Percentiles rank a stretch among this genome's conserved stretches.
Conservation (phyloP, 2,113 vertebrate genomes). For the Rhinichthys klamathensis region DNA sequence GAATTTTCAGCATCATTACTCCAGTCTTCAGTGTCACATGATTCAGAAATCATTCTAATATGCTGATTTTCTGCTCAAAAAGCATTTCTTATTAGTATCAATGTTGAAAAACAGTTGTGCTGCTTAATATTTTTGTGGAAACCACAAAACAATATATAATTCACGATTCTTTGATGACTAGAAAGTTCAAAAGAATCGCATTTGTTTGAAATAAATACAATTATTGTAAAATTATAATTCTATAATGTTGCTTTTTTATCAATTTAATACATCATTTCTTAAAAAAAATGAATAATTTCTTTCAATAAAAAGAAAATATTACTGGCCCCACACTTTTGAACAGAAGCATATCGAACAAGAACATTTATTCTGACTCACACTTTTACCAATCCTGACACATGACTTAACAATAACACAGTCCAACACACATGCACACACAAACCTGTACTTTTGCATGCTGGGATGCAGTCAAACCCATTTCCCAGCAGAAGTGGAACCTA, state of each 20-base stretch:
- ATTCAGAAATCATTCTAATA: too few species aligned
- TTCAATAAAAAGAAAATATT: neutral
- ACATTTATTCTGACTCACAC: neutral
- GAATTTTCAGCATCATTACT: neutral
- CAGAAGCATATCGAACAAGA: too few species aligned
- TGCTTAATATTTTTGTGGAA: neutral
- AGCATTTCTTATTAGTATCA: neutral
- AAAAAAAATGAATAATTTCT: neutral
- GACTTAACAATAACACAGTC: neutral
- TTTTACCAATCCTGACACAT: neutral
- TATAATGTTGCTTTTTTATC: neutral
- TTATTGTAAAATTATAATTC: neutral
- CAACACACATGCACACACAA: neutral
- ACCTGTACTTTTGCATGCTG: conserved; percentile 8
- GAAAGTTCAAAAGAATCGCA: neutral
- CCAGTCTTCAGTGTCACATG: neutral
- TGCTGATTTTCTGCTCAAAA: neutral
- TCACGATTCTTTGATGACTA: neutral
- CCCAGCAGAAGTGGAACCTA: neutral
- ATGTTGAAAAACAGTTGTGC: neutral
- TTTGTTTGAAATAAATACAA: neutral
- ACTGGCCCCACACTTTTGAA: neutral
- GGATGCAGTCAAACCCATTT: conserved; percentile 24
- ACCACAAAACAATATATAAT: neutral
- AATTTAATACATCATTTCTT: neutral